These are phyloP conservation scores for Suillia variegata DNA, from an alignment of 2,888 invertebrate species.

Conservation along the genomic window DNA sequence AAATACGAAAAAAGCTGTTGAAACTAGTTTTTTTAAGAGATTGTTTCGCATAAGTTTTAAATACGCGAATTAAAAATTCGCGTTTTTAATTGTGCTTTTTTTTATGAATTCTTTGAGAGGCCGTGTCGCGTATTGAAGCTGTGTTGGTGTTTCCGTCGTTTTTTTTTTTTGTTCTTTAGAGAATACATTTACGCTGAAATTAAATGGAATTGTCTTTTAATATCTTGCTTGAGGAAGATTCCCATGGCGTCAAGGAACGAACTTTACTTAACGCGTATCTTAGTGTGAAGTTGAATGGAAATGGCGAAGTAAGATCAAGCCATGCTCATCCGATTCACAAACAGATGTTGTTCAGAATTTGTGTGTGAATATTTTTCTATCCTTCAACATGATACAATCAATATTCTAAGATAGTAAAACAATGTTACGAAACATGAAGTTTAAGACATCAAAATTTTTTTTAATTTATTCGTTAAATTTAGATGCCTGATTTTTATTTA, in stretches of 20 bases:
- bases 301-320: background rate
- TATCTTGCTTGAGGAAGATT: background rate
- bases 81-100: constrained; percentile 9
- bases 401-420: no score
- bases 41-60: constrained; percentile 3
- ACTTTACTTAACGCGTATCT: constrained; percentile 10
- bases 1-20: background rate
- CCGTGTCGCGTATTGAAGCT: background rate
- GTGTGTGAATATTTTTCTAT: constrained; percentile 2
- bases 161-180: background rate
- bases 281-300: constrained; percentile 4
- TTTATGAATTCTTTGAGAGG: constrained; percentile 22
- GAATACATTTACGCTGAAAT: constrained; percentile 17
- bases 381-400: no score
- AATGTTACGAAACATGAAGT: no score
- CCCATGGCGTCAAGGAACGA: constrained; percentile 19
- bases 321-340: no score
- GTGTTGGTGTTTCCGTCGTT: background rate
- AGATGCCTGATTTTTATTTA: no score
- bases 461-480: no score
- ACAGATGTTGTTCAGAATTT: constrained; percentile 9
- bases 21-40: background rate
- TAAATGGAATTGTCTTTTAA: constrained; percentile 10
- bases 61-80: constrained; percentile 6
- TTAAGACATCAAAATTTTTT: no score